Base-by-base conservation (phyloP, 2,888 invertebrate species). In the Platypus cylindrus region DNA sequence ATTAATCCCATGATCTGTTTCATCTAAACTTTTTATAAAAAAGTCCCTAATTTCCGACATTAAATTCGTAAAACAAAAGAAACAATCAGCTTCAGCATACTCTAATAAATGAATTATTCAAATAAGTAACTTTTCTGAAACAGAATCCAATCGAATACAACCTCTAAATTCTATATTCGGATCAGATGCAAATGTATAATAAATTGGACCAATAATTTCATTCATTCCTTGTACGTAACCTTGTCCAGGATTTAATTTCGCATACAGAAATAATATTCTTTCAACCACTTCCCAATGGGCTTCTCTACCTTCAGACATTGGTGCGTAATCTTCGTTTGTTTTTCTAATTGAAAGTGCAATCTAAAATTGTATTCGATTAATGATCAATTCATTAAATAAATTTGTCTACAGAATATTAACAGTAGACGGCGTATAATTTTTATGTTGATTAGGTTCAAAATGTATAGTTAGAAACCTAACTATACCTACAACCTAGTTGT, bases 231-330 rank as follows among this genome's bases (percentile, higher is more conserved):
- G 87, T 1, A 90, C 89, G 56, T 89, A 87, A 8, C 93, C 82
- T 57, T 95, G 93, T 0, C 97, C 97, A 0, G 95, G 93, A 68
- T 98, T 98, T 9, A 97, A 70, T 65, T 98, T 98, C 1, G 94
- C 93, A 60, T 97, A 99, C 1, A 98, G 70, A 64, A 98, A 98
- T 37, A 98, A 67, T 60, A 98, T 90, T 40, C 98, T 70, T 59
- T 98, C 94, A 0, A 94, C 86, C 3, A 97, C 94, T 65, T 98
- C 95, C 97, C 97, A 97, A 58, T 97, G 95, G 0, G 93, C 93
- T 62, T 97, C 94, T 49, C 82, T 78, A 1, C 93, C 93, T 51
- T 87, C 86, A 8, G 80, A 75, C 62, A 94, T 71, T 0, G 86
- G 84, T 1, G 75, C 78, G 55, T 89, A 90, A 61, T 83, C 85